phyloP scores from a whole-genome alignment of 1,140 invertebrate genomes.

The Drosophila jambulina region DNA sequence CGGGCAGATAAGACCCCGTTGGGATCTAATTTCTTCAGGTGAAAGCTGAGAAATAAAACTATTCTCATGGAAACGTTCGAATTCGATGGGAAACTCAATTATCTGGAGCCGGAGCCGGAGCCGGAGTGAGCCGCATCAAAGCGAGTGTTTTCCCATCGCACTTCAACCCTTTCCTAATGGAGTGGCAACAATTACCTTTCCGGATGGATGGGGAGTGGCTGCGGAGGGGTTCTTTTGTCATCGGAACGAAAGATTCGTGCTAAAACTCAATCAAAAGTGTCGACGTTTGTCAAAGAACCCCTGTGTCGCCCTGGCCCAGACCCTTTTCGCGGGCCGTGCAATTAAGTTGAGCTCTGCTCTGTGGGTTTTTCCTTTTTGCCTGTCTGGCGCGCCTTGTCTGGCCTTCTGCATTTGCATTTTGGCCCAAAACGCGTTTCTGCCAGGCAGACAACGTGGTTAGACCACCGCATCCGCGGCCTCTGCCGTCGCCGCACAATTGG shows the following conservation, averaged over 20 bases:
- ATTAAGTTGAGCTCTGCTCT: conserved; percentile 68
- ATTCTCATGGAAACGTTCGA: conserved; percentile 16
- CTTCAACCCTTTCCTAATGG: conserved; percentile 36
- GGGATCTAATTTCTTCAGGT: conserved; percentile 39
- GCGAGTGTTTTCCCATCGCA: conserved; percentile 27
- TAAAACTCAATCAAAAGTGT: conserved; percentile 81
- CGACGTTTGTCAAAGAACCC: conserved; percentile 62
- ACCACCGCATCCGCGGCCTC: conserved; percentile 45
- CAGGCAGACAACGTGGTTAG: conserved; percentile 69
- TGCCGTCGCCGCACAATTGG: conserved; percentile 59
- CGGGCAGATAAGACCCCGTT: conserved; percentile 23
- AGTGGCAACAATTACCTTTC: conserved; percentile 67
- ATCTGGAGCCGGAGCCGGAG: conserved; percentile 22
- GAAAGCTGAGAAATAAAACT: conserved; percentile 37
- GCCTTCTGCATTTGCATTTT: conserved; percentile 59
- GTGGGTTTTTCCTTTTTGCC: conserved; percentile 75
- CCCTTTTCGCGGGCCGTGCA: conserved; percentile 44
- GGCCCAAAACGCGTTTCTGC: conserved; percentile 65
- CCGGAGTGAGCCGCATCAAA: conserved; percentile 45
- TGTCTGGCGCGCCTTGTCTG: conserved; percentile 71
- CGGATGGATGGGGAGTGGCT: background rate
- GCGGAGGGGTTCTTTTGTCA: conserved; percentile 60
- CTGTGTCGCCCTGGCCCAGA: background rate
- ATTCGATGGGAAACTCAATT: conserved; percentile 57
- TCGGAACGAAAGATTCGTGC: conserved; percentile 57